A percentile compares a stretch with the other conserved stretches of the same genome.
Evolutionary conservation across 2,888 invertebrate species (phyloP).

Genomic region (Trisateles emortualis): DNA sequence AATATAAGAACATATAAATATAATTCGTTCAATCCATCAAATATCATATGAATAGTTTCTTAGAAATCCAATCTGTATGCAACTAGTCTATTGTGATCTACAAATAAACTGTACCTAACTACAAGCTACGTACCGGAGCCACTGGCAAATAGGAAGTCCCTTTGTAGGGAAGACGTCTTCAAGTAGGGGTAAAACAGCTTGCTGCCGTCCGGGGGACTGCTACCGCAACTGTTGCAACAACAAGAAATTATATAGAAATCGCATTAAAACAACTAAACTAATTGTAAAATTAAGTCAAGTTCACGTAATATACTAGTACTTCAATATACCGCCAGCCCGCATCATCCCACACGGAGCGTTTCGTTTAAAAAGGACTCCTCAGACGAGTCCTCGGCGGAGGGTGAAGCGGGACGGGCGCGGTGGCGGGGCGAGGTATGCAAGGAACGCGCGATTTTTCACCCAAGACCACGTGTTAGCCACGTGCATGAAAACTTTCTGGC

Average conservation of each 20-base stretch:
- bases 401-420: constrained; percentile 29
- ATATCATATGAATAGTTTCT: constrained; percentile 11
- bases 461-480: constrained; percentile 83
- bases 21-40: background rate
- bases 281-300: constrained; percentile 37
- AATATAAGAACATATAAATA: background rate
- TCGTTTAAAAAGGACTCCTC: constrained; percentile 66
- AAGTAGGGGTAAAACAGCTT: constrained; percentile 87
- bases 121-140: constrained; percentile 81
- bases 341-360: constrained; percentile 58
- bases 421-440: constrained; percentile 57
- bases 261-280: constrained; percentile 29
- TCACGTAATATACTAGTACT: constrained; percentile 29
- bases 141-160: constrained; percentile 87
- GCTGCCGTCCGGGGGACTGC: constrained; percentile 71
- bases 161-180: constrained; percentile 87
- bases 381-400: constrained; percentile 38
- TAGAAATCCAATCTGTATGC: constrained; percentile 28
- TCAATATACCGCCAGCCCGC: constrained; percentile 42
- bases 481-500: constrained; percentile 77
- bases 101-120: constrained; percentile 45
- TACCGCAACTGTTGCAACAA: constrained; percentile 65
- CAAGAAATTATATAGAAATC: constrained; percentile 45
- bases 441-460: constrained; percentile 79
- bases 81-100: constrained; percentile 40